phyloP scores from a whole-genome alignment of 2,888 invertebrate species.

The Drosophila quinaria region DNA sequence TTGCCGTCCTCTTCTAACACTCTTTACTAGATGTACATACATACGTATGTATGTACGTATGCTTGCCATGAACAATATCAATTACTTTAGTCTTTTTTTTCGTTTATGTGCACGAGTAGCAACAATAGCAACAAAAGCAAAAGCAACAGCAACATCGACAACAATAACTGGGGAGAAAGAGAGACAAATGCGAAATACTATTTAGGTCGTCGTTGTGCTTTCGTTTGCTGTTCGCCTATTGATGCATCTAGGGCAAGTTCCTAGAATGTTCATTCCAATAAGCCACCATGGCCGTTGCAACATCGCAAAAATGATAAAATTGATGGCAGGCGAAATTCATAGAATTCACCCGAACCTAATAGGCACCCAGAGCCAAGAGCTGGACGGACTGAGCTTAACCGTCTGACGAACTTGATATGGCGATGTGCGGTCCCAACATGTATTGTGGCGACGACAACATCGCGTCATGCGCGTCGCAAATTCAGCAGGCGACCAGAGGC shows the following conservation, averaged over 20 bases:
- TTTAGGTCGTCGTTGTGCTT: constrained; percentile 71
- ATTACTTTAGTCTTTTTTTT: constrained; percentile 23
- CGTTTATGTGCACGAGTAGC: constrained; percentile 4
- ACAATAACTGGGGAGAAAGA: constrained; percentile 1
- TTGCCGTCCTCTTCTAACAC: constrained; percentile 29
- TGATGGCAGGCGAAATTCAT: constrained; percentile 78
- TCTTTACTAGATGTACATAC: constrained; percentile 13
- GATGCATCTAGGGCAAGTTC: constrained; percentile 85
- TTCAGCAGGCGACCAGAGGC: constrained; percentile 78
- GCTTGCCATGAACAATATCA: constrained; percentile 37
- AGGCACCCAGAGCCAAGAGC: constrained; percentile 79
- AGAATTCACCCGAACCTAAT: constrained; percentile 85
- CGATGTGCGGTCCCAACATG: constrained; percentile 56
- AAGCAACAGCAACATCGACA: constrained; percentile 8
- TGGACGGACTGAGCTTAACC: not conserved
- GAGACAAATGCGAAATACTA: constrained; percentile 40
- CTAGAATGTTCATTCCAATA: constrained; percentile 85
- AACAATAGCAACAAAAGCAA: constrained; percentile 1
- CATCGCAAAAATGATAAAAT: constrained; percentile 62
- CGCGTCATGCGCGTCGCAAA: constrained; percentile 86
- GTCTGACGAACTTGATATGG: constrained; percentile 31
- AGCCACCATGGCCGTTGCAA: constrained; percentile 69
- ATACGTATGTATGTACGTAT: constrained; percentile 15
- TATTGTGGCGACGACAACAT: constrained; percentile 61
- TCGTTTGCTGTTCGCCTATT: constrained; percentile 75